Percentiles rank a stretch among this genome's conserved stretches.
These are phyloP conservation scores for Ephestia elutella DNA, from an alignment of 1,140 invertebrate genomes.

Conservation along the genomic window DNA sequence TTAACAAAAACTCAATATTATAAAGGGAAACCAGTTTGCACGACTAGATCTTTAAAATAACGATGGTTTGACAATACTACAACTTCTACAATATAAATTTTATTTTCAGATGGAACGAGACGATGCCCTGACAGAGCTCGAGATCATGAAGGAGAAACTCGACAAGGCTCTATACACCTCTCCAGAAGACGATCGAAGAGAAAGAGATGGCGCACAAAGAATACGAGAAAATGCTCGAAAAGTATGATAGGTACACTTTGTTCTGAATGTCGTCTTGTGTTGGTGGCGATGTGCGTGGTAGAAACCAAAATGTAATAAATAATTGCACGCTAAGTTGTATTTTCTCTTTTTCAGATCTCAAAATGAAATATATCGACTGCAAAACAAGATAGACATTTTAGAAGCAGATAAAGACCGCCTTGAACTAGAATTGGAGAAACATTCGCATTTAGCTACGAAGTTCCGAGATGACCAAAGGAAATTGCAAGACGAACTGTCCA, in stretches of 20 bases:
- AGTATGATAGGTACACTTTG: slow-evolving; percentile 88
- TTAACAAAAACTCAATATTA: too few relatives aligned
- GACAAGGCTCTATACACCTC: slow-evolving; percentile 88
- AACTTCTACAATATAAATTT: background rate
- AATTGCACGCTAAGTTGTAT: slow-evolving; percentile 6
- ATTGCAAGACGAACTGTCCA: slow-evolving; percentile 87
- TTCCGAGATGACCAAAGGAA: slow-evolving; percentile 89
- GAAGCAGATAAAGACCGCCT: slow-evolving; percentile 90
- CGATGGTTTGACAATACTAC: too few relatives aligned
- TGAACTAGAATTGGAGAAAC: slow-evolving; percentile 90
- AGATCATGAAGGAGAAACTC: slow-evolving; percentile 91
- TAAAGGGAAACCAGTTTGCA: too few relatives aligned
- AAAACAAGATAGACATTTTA: slow-evolving; percentile 89
- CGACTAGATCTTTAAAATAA: too few relatives aligned
- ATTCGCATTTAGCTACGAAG: slow-evolving; percentile 84
- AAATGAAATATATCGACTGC: slow-evolving; percentile 89
- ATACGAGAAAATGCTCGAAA: slow-evolving; percentile 93
- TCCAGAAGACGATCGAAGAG: slow-evolving; percentile 89
- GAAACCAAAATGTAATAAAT: slow-evolving; percentile 8
- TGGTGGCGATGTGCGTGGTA: slow-evolving; percentile 35
- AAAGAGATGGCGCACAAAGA: slow-evolving; percentile 91
- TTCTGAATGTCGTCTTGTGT: slow-evolving; percentile 61
- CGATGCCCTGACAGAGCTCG: slow-evolving; percentile 87
- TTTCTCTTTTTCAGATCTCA: slow-evolving; percentile 79
- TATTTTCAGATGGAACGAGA: slow-evolving; percentile 86